Conservation (phyloP, 1,140 invertebrate genomes). For the Drosophila micromelanica region DNA sequence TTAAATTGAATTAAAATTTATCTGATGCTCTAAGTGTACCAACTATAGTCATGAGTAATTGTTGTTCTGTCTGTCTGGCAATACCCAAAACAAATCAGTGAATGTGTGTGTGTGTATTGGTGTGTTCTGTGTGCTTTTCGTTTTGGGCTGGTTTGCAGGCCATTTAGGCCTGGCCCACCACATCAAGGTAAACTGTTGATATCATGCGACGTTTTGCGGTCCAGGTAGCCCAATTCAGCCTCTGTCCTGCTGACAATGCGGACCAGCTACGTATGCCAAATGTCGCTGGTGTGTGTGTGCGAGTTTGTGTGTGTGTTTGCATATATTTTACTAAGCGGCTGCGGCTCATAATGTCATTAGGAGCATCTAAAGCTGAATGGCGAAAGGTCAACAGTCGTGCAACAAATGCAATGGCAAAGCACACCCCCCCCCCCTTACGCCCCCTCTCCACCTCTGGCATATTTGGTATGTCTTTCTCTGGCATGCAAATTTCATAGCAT, state of each 20-base stretch:
- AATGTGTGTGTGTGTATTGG: background rate
- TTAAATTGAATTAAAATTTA: no score
- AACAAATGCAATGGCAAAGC: conserved; percentile 8
- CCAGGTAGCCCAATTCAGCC: background rate
- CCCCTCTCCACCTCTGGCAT: background rate
- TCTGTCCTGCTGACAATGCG: conserved; percentile 22
- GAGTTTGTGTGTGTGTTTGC: background rate
- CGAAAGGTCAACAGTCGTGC: conserved; percentile 25
- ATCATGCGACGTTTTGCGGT: conserved; percentile 58
- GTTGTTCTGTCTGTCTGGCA: conserved; percentile 49
- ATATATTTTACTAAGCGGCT: conserved; percentile 22
- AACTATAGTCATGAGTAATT: conserved; percentile 74
- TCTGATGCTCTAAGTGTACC: background rate
- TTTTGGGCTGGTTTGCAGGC: conserved; percentile 58
- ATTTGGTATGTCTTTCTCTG: conserved; percentile 12
- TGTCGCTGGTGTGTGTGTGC: background rate
- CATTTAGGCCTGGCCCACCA: conserved; percentile 62
- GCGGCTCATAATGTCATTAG: conserved; percentile 34
- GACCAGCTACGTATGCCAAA: background rate
- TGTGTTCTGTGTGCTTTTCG: conserved; percentile 59
- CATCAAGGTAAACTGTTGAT: conserved; percentile 78
- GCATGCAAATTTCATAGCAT: conserved; percentile 66
- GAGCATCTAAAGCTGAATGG: conserved; percentile 38
- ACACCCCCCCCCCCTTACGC: background rate
- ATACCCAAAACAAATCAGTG: conserved; percentile 3